Evolutionary conservation across 2,797 vertebrate genomes (phyloP), one percentile per base, ranked within the genome.

Genomic region (Danio tinwini): DNA sequence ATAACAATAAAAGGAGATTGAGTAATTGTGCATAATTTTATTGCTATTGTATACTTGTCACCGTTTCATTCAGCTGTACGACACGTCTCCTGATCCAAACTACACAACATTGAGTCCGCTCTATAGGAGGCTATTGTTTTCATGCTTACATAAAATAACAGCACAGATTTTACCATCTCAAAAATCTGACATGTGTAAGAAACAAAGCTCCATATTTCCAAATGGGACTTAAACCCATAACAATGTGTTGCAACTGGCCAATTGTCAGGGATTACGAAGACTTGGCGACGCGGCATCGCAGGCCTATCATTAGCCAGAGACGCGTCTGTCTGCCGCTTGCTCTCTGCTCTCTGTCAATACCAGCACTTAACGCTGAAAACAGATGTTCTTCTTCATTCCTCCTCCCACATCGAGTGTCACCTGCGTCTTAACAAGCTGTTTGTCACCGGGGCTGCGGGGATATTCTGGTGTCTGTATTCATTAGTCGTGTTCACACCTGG

Each of bases 311-410:
- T 81, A 82, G 49, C 44, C 67, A 63, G 74, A 81, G 74, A 83
- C 81, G 19, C 56, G 67, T 79, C 45, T 82, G 77, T 81, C 81
- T 81, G 81, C 47, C 6, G 44, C 44, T 19, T 70, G 74, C 53
- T 82, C 65, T 74, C 61, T 65, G 77, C 64, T 80, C 74, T 74
- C 71, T 74, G 80, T 84, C 82, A 82, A 83, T 80, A 85, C 65
- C 82, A 52, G 64, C 58, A 74, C 71, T 85, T 87, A 85, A 65
- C 74, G 19, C 64, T 72, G 81, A 69, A 81, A 85, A 84, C 84
- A 87, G 84, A 81, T 87, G 84, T 82, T 85, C 75, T 68, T 82
- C 52, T 76, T 78, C 45, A 80, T 59, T 75, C 77, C 75, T 68
- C 73, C 68, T 67, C 63, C 74, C 65, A 72, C 50, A 40, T 64